Evolutionary conservation across 2,113 vertebrate genomes (phyloP).

Genomic region (Neolamprologus toae): DNA sequence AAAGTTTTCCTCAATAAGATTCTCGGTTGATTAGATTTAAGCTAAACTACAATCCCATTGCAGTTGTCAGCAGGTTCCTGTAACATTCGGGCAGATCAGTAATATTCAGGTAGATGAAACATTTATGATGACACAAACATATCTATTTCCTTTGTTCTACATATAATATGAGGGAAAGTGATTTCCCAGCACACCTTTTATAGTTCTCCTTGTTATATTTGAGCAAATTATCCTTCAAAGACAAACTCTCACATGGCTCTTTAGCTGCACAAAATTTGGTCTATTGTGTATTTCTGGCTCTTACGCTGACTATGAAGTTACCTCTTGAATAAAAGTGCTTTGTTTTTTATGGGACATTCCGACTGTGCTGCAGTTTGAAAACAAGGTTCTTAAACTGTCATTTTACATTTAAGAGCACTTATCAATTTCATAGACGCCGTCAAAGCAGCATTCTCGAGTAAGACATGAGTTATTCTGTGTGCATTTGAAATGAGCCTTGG

Average conservation of each 20-base stretch:
- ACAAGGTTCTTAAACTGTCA: slow-evolving; percentile 67
- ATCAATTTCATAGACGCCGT: slow-evolving; percentile 61
- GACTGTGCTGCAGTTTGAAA: slow-evolving; percentile 33
- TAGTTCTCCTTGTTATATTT: not conserved
- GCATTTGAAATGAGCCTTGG: slow-evolving; percentile 46
- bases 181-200: not conserved
- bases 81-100: not conserved
- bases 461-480: slow-evolving; percentile 45
- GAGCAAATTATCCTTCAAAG: slow-evolving; percentile 5
- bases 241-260: not conserved
- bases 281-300: not conserved
- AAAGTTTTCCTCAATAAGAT: not conserved
- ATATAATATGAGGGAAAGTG: not conserved
- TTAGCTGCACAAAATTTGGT: not conserved
- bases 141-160: not conserved
- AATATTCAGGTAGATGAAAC: not conserved
- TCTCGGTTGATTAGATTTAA: not conserved
- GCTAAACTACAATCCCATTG: not conserved
- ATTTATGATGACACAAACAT: not conserved
- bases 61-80: not conserved
- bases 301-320: slow-evolving; percentile 2
- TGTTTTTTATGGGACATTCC: slow-evolving; percentile 48
- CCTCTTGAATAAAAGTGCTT: slow-evolving; percentile 27
- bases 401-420: slow-evolving; percentile 66
- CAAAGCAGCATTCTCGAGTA: slow-evolving; percentile 36